Base-by-base conservation (phyloP, 2,113 vertebrate genomes). In the Chunga burmeisteri region DNA sequence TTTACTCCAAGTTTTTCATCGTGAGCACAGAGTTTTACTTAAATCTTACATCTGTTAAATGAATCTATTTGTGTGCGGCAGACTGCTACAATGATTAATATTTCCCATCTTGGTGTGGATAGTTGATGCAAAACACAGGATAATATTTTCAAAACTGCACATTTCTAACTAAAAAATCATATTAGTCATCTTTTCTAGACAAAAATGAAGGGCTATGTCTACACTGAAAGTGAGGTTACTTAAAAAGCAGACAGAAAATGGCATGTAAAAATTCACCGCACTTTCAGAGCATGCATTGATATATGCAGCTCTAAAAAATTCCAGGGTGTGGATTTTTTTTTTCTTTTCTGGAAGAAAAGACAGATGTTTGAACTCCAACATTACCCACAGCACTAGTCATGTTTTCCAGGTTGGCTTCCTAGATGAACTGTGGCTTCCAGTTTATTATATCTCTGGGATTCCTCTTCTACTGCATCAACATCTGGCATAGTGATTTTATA, bases 391-490 rank as follows among this genome's bases (percentile, higher is more conserved):
- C 66, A 55, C 42, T 79, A 68, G 66, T 96, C 84, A 88, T 77
- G 70, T 86, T 95, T 96, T 97, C 97, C 96, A 94, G 46, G 46
- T 44, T 90, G 93, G 70, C 62, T 90, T 95, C 58, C 58, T 95
- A 49, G 61, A 81, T 50, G 59, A 75, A 81, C 65, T 75, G 83
- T 87, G 73, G 86, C 66, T 97, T 96, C 36, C 40, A 94, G 49
- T 88, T 47, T 92, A 18, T 65, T 86, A 5, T 87, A 77, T 77
- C 66, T 95, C 32, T 80, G 81, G 78, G 91, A 94, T 95, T 95
- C 89, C 14, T 94, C 70, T 93, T 94, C 50, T 78, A 18, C 50
- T 92, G 63, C 86, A 62, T 94, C 87, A 93, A n/a, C n/a, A 89
- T 91, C 86, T 96, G 91, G 89, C 86, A 50, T 7, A 62, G 40